phyloP scores from a whole-genome alignment of 2,797 vertebrate species.

The Salarias fasciatus region DNA sequence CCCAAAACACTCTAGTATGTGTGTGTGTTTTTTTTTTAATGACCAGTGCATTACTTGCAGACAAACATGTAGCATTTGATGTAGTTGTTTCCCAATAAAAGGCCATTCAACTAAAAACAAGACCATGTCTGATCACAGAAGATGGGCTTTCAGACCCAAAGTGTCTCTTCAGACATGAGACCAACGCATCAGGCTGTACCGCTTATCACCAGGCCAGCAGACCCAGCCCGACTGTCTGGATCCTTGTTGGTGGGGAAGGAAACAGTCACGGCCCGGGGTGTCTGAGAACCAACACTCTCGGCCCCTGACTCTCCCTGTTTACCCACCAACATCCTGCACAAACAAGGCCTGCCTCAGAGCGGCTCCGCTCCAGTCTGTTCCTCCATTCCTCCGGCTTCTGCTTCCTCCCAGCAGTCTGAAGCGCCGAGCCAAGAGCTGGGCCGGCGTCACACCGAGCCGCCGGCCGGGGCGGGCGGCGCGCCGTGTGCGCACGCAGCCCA shows the following conservation, averaged over 20 bases:
- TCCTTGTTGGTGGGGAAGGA: conserved; percentile 52
- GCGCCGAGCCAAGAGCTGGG: conserved; percentile 51
- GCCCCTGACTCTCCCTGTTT: conserved; percentile 65
- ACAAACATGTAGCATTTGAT: too few relatives aligned
- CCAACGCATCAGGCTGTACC: too few relatives aligned
- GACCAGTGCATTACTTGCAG: too few relatives aligned
- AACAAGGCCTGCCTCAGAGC: conserved; percentile 62
- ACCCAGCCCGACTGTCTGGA: conserved; percentile 33
- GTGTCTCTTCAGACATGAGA: background rate
- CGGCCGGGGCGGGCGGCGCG: conserved; percentile 20
- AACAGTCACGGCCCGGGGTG: conserved; percentile 39
- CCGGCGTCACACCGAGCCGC: conserved; percentile 23
- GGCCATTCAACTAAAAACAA: too few relatives aligned
- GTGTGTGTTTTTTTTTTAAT: too few relatives aligned
- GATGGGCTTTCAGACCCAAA: too few relatives aligned
- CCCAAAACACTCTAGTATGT: too few relatives aligned
- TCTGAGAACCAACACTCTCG: conserved; percentile 36
- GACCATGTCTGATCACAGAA: too few relatives aligned
- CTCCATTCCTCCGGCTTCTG: conserved; percentile 59
- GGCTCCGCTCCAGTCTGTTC: conserved; percentile 73
- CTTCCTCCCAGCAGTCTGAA: conserved; percentile 52
- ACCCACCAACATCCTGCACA: conserved; percentile 76
- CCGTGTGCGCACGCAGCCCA: conserved; percentile 29
- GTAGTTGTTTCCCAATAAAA: too few relatives aligned
- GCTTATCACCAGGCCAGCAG: conserved; percentile 4